Conservation (phyloP, 2,888 invertebrate genomes). For the Diaperis boleti region DNA sequence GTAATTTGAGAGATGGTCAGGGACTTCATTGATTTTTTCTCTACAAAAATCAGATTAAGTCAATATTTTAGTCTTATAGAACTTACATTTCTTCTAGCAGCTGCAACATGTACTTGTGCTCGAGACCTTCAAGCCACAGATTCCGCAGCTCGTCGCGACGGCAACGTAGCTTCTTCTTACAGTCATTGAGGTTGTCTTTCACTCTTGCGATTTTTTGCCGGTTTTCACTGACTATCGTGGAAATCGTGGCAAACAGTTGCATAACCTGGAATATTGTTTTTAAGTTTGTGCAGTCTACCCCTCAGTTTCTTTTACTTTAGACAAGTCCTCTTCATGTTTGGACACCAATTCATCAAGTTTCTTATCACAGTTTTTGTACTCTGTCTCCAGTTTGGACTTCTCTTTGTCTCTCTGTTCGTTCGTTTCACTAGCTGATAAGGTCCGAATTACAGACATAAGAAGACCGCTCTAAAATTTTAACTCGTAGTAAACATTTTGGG, state of each 20-base stretch:
- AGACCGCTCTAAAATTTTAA: slow-evolving; percentile 77
- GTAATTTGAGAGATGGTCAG: slow-evolving; percentile 75
- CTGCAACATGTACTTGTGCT: slow-evolving; percentile 91
- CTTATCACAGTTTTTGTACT: slow-evolving; percentile 92
- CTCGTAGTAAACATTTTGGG: not conserved
- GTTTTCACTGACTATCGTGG: slow-evolving; percentile 81
- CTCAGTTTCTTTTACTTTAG: slow-evolving; percentile 75
- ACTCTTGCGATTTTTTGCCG: slow-evolving; percentile 81
- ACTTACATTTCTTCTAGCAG: slow-evolving; percentile 91
- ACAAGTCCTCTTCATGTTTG: slow-evolving; percentile 88
- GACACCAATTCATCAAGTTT: slow-evolving; percentile 90
- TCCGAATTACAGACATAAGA: slow-evolving; percentile 95
- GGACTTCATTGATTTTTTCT: slow-evolving; percentile 81
- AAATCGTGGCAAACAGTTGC: slow-evolving; percentile 81
- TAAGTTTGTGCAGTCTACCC: too few species aligned
- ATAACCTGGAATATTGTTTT: slow-evolving; percentile 63
- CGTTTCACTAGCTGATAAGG: slow-evolving; percentile 93
- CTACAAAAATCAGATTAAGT: slow-evolving; percentile 65
- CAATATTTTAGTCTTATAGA: too few species aligned
- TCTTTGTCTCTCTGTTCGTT: slow-evolving; percentile 94
- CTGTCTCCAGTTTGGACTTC: slow-evolving; percentile 92
- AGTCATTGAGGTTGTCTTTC: slow-evolving; percentile 85
- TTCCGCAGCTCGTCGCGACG: slow-evolving; percentile 93
- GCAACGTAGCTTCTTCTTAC: slow-evolving; percentile 88
- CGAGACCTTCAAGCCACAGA: slow-evolving; percentile 95